phyloP scores from a whole-genome alignment of 2,888 invertebrate genomes.

The Apodemia zela region DNA sequence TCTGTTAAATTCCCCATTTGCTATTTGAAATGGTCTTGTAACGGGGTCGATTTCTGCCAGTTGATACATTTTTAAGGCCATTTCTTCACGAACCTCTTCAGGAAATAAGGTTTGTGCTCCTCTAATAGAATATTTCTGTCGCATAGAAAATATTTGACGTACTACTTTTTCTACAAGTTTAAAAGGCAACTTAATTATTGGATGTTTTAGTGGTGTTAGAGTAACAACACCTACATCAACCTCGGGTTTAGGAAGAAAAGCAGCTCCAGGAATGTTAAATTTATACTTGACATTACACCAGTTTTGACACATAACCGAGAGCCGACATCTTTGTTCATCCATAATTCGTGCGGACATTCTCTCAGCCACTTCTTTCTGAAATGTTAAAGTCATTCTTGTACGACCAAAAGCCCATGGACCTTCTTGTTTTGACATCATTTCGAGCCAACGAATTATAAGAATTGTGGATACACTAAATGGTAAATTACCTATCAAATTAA shows the following conservation, averaged over 20 bases:
- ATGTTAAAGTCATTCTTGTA: slow-evolving; percentile 94
- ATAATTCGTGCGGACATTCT: slow-evolving; percentile 89
- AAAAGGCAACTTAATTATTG: slow-evolving; percentile 90
- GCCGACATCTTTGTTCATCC: slow-evolving; percentile 87
- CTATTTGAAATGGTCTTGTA: slow-evolving; percentile 85
- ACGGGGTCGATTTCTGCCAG: slow-evolving; percentile 86
- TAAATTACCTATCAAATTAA: slow-evolving; percentile 94
- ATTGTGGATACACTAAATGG: slow-evolving; percentile 98
- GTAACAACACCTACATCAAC: slow-evolving; percentile 98
- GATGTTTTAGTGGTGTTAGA: slow-evolving; percentile 88
- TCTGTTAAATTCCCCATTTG: slow-evolving; percentile 88
- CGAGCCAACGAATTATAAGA: slow-evolving; percentile 93
- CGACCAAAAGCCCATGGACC: slow-evolving; percentile 92
- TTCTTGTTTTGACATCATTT: slow-evolving; percentile 86
- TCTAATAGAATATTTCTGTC: slow-evolving; percentile 89
- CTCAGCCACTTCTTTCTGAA: slow-evolving; percentile 98
- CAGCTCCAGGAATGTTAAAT: slow-evolving; percentile 93
- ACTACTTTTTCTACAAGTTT: slow-evolving; percentile 93
- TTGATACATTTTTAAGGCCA: slow-evolving; percentile 84
- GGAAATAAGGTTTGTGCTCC: slow-evolving; percentile 90
- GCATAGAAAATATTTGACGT: slow-evolving; percentile 91
- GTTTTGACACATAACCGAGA: slow-evolving; percentile 97
- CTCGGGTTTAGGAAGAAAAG: slow-evolving; percentile 96
- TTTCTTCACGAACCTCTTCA: slow-evolving; percentile 81
- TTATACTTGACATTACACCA: slow-evolving; percentile 91